Percentiles rank a stretch among this genome's conserved stretches.
phyloP scores from a whole-genome alignment of 64 coral and sea anemone species.

The Cladopsammia gracilis region DNA sequence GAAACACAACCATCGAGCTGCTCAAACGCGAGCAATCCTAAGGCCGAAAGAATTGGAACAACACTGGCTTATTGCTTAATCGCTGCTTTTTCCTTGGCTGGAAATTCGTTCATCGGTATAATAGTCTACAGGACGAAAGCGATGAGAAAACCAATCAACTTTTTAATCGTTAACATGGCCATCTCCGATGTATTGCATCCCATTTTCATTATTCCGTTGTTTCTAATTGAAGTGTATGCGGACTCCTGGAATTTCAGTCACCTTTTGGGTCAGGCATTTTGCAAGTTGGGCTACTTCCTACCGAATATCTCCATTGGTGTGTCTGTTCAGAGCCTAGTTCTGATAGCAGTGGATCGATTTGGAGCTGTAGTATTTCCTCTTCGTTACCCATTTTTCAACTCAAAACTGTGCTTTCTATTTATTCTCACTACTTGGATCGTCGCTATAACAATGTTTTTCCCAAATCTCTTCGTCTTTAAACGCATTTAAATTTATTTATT shows the following conservation, averaged over 20 bases:
- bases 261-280: neutral
- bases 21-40: neutral
- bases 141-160: neutral
- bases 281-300: neutral
- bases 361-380: neutral
- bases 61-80: neutral
- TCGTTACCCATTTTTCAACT: neutral
- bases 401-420: neutral
- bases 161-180: no score
- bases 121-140: neutral
- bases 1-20: neutral
- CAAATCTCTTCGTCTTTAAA: neutral
- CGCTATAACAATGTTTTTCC: neutral
- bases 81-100: neutral
- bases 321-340: neutral
- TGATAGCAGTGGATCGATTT: no score
- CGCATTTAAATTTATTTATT: no score
- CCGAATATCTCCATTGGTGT: neutral
- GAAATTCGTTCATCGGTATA: neutral
- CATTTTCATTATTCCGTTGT: neutral
- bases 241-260: neutral
- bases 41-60: neutral
- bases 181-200: neutral
- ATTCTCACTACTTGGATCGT: no score
- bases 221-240: neutral